Percentiles rank a stretch among this genome's conserved stretches.
phyloP scores from a whole-genome alignment of 2,113 vertebrate genomes.

The Vulpes lagopus region DNA sequence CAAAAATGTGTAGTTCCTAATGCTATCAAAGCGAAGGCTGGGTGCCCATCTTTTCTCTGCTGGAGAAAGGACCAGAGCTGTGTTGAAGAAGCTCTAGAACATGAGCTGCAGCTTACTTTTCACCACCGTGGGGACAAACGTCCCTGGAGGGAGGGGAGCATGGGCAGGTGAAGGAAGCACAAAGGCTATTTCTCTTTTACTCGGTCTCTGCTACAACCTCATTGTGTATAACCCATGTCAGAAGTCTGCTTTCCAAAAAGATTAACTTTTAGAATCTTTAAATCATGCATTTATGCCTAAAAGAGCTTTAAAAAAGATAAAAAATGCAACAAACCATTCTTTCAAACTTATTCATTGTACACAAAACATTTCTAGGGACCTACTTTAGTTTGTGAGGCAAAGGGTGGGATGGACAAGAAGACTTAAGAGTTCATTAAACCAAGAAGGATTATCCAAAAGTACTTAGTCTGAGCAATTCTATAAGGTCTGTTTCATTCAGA shows the following conservation, averaged over 20 bases:
- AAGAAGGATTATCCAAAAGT: background rate
- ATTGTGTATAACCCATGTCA: background rate
- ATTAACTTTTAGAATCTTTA: constrained; percentile 2
- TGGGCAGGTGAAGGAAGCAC: background rate
- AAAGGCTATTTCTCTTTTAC: background rate
- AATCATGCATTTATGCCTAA: background rate
- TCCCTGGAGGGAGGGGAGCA: background rate
- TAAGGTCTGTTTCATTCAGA: background rate
- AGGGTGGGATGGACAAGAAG: background rate
- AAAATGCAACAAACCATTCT: background rate
- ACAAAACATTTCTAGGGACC: background rate
- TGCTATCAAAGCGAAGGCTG: background rate
- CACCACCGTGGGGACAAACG: background rate
- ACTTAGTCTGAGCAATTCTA: background rate
- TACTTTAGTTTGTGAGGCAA: background rate
- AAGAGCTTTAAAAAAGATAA: background rate
- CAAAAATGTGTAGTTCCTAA: background rate
- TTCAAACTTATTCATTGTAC: background rate
- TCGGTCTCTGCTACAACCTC: background rate
- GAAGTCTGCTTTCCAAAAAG: background rate
- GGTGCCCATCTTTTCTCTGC: too few species aligned
- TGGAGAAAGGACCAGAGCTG: background rate
- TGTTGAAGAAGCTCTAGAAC: background rate
- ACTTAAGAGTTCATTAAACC: background rate
- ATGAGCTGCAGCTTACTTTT: background rate